Base-by-base conservation (phyloP, 2,888 invertebrate species). In the Strigamia crassipes region DNA sequence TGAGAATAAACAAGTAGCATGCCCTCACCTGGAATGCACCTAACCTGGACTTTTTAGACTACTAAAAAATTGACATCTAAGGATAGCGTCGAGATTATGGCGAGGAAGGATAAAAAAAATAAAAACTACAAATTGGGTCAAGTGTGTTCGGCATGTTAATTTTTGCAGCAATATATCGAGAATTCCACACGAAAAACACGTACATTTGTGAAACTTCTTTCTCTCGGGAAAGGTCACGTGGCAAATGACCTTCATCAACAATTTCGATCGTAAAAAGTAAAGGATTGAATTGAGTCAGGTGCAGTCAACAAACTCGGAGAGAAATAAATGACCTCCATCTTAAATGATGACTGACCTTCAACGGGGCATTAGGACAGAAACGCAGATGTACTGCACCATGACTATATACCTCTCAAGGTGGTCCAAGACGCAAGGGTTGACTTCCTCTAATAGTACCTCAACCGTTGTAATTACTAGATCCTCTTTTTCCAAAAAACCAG, bases 231-330 rank as follows among this genome's bases (percentile, higher is more conserved):
- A 66, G 66, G 66, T 66, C 66, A 66, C 9, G 10, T 66, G 66
- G 66, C 31, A 66, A 66, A 27, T 15, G 66, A 66, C 66, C 66
- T 66, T 66, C 27, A 66, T 10, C 15, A 66, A 31, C 23, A 21
- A 66, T 66, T 66, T 27, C 23, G 31, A 23, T 27, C 18, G 31
- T 27, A 31, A 23, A 66, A 66, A 66, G 31, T 66, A 66, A 66
- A 66, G 66, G 31, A 66, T 66, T 31, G 31, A 23, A 18, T 15
- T 61, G 61, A 66, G 10, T 66, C 31, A 15, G 27, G 31, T 31
- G 66, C 66, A 66, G 66, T 66, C 66, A 66, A 66, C 66, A 66
- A 66, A 66, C 66, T 66, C 66, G 27, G n/a, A 66, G 23, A 66
- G 27, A 66, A 61, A 61, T 61, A 61, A 66, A 66, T 66, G 66